Evolutionary conservation across 30 jellyfish, hydroid and myxozoan genomes (phyloP).

Genomic region (Morbakka virulenta): DNA sequence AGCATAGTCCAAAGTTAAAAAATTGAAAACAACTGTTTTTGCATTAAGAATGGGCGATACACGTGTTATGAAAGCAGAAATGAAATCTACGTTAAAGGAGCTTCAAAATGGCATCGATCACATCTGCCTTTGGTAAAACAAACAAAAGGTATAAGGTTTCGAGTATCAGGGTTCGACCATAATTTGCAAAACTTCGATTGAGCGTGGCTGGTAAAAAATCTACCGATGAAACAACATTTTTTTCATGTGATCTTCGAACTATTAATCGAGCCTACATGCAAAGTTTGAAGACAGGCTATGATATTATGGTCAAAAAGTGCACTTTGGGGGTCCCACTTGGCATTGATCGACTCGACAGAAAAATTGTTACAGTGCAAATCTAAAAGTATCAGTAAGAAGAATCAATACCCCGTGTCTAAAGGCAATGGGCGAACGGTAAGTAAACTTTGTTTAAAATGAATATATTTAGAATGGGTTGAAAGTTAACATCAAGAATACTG

Average conservation of each 20-base stretch:
- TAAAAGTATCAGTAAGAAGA: too few relatives aligned
- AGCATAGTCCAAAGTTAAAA: constrained; percentile 33
- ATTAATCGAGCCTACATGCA: constrained; percentile 20
- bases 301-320: constrained; percentile 18
- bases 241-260: neutral
- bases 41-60: neutral
- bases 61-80: constrained; percentile 4
- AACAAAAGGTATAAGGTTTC: neutral
- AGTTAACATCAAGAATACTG: too few relatives aligned
- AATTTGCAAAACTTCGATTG: constrained; percentile 20
- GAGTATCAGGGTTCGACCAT: constrained; percentile 12
- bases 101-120: neutral
- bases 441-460: too few relatives aligned
- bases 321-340: constrained; percentile 36
- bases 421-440: too few relatives aligned
- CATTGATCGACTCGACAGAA: constrained; percentile 10
- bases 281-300: constrained; percentile 8
- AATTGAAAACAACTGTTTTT: neutral
- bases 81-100: too few relatives aligned
- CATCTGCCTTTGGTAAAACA: constrained; percentile 4
- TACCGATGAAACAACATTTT: neutral
- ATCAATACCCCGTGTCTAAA: too few relatives aligned
- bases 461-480: too few relatives aligned
- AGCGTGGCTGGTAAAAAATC: neutral
- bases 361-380: constrained; percentile 1